Base-by-base conservation (phyloP, 2,888 invertebrate genomes). In the Heliconius ismenius region DNA sequence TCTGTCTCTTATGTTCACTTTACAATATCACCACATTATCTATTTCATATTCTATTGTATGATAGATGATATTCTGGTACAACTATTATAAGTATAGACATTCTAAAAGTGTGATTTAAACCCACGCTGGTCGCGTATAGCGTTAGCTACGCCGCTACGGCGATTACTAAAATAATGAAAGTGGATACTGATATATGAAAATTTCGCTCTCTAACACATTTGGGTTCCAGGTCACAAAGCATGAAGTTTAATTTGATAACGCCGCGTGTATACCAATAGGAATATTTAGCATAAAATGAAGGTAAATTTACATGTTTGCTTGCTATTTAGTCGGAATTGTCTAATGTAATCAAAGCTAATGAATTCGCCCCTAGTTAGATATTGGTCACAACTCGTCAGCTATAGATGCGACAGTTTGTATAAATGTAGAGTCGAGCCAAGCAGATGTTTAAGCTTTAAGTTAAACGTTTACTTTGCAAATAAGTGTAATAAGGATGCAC, bases 311-410 rank as follows among this genome's bases (percentile, higher is more conserved):
- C 85, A 79, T 89, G 86, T 90, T 90, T 90, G 86, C 84, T 86
- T 86, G 87, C 86, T 87, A 84, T 90, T 89, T 88, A 88, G 88
- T 87, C 84, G 73, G 86, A 87, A 89, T 89, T 89, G 90, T 90
- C 88, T 90, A 88, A 90, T 87, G 88, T 89, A 91, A 91, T 90
- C 90, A 92, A 83, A 83, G 87, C 89, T 92, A 92, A 92, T 91
- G 91, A 92, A 91, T 90, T 85, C 88, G 85, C 86, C 90, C 89
- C 88, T 88, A 88, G 90, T 89, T 89, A 88, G 87, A 83, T 87
- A 88, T 87, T 83, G 85, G 85, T 84, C 85, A 85, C 87, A 83
- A 85, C 84, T 84, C 85, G 85, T 84, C 85, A 84, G 77, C 82
- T 83, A 79, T 81, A 80, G 80, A 73, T 72, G 62, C 75, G 68